These are phyloP conservation scores for Helogale parvula DNA, from an alignment of 2,113 vertebrate genomes.

Conservation along the genomic window DNA sequence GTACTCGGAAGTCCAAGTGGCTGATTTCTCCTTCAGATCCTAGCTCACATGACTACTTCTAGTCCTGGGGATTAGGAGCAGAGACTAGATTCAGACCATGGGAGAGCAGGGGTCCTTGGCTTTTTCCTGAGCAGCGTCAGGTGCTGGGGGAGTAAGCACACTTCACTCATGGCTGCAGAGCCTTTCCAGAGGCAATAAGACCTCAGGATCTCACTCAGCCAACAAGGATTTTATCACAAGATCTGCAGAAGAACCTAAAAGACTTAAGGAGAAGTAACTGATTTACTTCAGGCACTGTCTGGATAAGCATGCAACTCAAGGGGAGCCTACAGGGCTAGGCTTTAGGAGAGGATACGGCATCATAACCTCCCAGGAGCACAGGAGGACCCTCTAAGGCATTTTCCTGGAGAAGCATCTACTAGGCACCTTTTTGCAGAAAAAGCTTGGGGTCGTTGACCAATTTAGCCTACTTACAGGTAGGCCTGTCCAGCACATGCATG, in stretches of 20 bases:
- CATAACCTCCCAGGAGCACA: background rate
- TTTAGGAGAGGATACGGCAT: background rate
- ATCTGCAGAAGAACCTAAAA: background rate
- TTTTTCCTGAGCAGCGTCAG: fast-evolving
- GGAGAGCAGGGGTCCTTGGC: background rate
- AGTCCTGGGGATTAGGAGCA: too few species aligned
- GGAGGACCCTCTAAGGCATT: background rate
- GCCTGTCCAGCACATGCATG: background rate
- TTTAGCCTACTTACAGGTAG: background rate
- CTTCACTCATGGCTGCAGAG: too few species aligned
- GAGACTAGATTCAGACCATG: too few species aligned
- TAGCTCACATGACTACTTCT: too few species aligned
- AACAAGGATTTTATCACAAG: background rate
- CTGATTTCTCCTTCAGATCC: too few species aligned
- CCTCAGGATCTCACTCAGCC: background rate
- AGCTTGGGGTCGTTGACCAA: background rate
- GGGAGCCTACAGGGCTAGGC: background rate
- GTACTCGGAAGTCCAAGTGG: background rate
- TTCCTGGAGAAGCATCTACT: too few species aligned
- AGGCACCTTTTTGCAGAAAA: background rate
- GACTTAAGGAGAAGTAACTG: background rate
- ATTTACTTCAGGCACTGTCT: background rate
- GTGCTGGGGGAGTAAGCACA: background rate
- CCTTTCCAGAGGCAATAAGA: background rate
- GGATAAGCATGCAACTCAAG: background rate